A percentile compares a stretch with the other conserved stretches of the same genome.
phyloP scores from a whole-genome alignment of 64 coral and sea anemone species.

The Cladopsammia gracilis region DNA sequence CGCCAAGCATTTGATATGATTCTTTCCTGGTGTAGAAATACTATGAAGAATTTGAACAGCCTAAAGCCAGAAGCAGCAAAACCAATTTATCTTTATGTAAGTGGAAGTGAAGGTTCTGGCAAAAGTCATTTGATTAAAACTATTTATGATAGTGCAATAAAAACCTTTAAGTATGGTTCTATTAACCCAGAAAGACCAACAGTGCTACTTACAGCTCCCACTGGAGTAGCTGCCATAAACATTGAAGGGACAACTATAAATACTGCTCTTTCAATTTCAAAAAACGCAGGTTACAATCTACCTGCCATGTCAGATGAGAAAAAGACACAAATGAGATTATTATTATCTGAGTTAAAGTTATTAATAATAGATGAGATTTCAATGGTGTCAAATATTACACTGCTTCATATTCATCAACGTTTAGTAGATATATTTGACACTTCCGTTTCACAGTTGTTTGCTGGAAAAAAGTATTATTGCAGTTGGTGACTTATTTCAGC shows the following conservation, averaged over 20 bases:
- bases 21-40: conserved; percentile 56
- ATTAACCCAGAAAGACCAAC: conserved; percentile 61
- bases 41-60: conserved; percentile 59
- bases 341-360: conserved; percentile 56
- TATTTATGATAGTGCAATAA: conserved; percentile 45
- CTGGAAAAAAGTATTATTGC: conserved; percentile 68
- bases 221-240: conserved; percentile 74
- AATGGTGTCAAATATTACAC: conserved; percentile 67
- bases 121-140: conserved; percentile 63
- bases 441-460: conserved; percentile 62
- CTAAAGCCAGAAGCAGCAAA: conserved; percentile 35
- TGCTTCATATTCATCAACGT: conserved; percentile 72
- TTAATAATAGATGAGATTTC: conserved; percentile 75
- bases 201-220: conserved; percentile 63
- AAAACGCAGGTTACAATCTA: conserved; percentile 42
- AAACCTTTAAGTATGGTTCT: conserved; percentile 29
- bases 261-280: conserved; percentile 72
- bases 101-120: conserved; percentile 66
- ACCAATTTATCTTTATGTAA: conserved; percentile 62
- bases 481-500: conserved; percentile 52
- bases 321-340: conserved; percentile 69
- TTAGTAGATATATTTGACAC: conserved; percentile 79
- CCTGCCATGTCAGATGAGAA: conserved; percentile 71
- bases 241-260: conserved; percentile 69
- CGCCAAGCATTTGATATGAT: conserved; percentile 36